These are phyloP conservation scores for Gambusia yucatana DNA, from an alignment of 2,797 vertebrate genomes.

Conservation along the genomic window DNA sequence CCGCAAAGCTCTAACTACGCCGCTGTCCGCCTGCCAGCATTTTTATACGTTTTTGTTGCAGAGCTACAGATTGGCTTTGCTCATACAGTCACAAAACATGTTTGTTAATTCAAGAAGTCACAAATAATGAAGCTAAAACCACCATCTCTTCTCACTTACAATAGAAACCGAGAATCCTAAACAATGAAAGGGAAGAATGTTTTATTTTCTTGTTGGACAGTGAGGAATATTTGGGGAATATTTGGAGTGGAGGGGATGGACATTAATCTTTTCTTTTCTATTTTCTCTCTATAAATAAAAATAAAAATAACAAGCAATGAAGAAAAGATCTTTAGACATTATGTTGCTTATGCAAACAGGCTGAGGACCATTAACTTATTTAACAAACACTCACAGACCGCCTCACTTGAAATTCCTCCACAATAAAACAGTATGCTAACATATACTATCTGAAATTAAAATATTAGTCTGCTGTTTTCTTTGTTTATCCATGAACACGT, in stretches of 20 bases:
- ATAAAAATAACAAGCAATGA: neutral
- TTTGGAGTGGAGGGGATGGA: neutral
- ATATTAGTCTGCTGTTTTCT: too few relatives aligned
- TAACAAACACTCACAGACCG: too few relatives aligned
- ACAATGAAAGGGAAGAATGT: neutral
- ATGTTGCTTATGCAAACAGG: neutral
- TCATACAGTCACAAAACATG: neutral
- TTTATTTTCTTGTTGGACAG: neutral
- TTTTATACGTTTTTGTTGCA: neutral
- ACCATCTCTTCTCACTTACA: neutral
- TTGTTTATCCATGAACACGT: too few relatives aligned
- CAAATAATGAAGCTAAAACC: neutral
- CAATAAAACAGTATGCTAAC: too few relatives aligned
- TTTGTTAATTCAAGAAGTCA: neutral
- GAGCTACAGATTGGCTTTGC: neutral
- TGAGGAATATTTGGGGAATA: neutral
- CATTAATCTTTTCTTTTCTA: neutral
- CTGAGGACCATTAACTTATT: too few relatives aligned
- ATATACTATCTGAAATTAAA: too few relatives aligned
- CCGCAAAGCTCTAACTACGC: neutral
- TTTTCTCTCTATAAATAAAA: neutral
- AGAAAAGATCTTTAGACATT: neutral
- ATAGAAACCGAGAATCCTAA: neutral
- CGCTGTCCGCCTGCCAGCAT: neutral
- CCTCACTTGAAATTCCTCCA: too few relatives aligned